Evolutionary conservation across 2,888 invertebrate species (phyloP), one percentile per base, ranked within the genome.

Genomic region (Leucozona laternaria): DNA sequence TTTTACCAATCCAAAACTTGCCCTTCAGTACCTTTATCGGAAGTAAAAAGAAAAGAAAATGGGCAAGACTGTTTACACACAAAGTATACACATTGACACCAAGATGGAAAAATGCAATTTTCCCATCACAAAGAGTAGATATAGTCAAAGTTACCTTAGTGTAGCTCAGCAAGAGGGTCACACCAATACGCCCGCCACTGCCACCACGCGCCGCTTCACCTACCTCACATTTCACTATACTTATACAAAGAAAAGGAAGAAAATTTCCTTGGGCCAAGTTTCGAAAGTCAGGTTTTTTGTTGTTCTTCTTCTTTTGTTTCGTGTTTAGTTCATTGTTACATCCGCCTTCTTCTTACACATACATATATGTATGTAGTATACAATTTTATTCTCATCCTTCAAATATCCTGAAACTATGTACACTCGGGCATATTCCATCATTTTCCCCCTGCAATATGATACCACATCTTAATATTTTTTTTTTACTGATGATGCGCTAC

Each of bases 351-450:
- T 75, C 71, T 71, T 64, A 79, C 76, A 83, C 66, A 60, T n/a
- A n/a, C n/a, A 79, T 75, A 79, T 58, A n/a, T n/a, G n/a, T n/a
- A n/a, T n/a, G n/a, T n/a, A n/a, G n/a, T n/a, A n/a, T n/a, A n/a
- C n/a, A n/a, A 66, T 48, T 66, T 48, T 66, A 66, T 84, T 79
- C 84, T 58, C 60, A 13, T 45, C 71, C 75, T 79, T 79, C 75
- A 79, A 71, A 83, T 83, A 79, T 79, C 83, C 79, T 79, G 62
- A 79, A 84, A 84, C 79, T 79, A 66, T 84, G 79, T 53, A 84
- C 76, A 76, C 58, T 25, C 11, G 80, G 79, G 76, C 58, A 79
- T 79, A 79, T 71, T 84, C 80, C 79, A 80, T 84, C 84, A 84
- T 79, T 84, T 58, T 79, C 37, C 70, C 73, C 57, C 22, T 72